Base-by-base conservation (phyloP, 2,797 vertebrate genomes). In the Acipenser transmontanus region DNA sequence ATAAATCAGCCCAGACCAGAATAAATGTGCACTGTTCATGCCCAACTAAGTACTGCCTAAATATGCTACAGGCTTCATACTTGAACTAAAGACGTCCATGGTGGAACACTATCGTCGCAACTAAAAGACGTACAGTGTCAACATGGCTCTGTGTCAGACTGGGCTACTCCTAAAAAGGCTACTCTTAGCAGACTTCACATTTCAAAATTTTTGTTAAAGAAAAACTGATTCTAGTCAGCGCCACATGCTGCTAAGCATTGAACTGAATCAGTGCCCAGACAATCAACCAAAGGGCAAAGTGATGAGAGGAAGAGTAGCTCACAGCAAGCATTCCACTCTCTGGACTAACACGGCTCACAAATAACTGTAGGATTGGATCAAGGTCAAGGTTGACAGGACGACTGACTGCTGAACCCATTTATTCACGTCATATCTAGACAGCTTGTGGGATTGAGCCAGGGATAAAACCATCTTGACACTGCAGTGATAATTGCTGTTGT, bases 381-480 rank as follows among this genome's bases (percentile, higher is more conserved):
- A 82, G 80, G 84, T 85, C 84, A 85, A 84, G 77, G 78, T 80
- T 73, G 69, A 65, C n/a, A 66, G 63, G 67, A 68, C 65, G 80
- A 73, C 67, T 67, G 70, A 73, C 64, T 69, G 61, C 34, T 76
- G 63, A 62, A 75, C 74, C 66, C 64, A 77, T 81, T 68, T 76
- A 64, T 72, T 76, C 65, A 71, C 68, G 65, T 74, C 3, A 67
- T 72, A 72, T 81, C 76, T 77, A 71, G 62, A 48, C 68, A 78
- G 68, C 34, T 61, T 70, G 51, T 47, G 64, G 59, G 47, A 59
- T 51, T 67, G 50, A 67, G 66, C 71, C 65, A n/a, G 70, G 4
- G 34, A 47, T 49, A 66, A 65, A 73, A 74, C 11, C 49, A 66
- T 66, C 69, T 56, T 7, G 0, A 52, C 69, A 67, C 64, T 67